Evolutionary conservation across 2,888 invertebrate genomes (phyloP), one percentile per base, ranked within the genome.

Genomic region (Pterostichus niger): DNA sequence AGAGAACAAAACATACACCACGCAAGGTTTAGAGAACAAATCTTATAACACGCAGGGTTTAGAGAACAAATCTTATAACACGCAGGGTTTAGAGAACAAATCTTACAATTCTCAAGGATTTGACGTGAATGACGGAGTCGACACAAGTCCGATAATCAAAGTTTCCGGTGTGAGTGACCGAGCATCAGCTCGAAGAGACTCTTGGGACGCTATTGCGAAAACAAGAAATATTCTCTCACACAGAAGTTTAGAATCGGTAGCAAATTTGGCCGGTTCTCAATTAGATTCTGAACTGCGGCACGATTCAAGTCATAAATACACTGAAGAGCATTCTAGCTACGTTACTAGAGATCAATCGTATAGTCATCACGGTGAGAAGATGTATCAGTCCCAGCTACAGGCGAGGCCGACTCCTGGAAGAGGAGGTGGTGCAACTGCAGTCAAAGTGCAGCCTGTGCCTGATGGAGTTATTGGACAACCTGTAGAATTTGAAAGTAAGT

Each of bases 401-500:
- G 17, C 31, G 4, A 81, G 49, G 15, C 15, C 86, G 68, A 84
- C 84, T 71, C 85, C 85, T 6, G 84, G 85, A 2, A 88, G 95
- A 90, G 94, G 93, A 7, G 96, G 94, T 89, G 97, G 98, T 90
- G 96, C 97, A 84, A 92, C 93, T 88, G 94, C 96, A 86, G 97
- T 99, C 88, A 93, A 94, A 89, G 96, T 99, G 79, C 96, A 96
- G 87, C 94, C 94, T 84, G 95, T 97, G 86, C 95, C 96, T 2
- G 95, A 96, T 91, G 98, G 98, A 85, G 92, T 95, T 75, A 93
- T 99, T 80, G 97, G 98, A 85, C 94, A 96, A 89, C 96, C 98
- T 79, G 97, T 98, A 78, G 97, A 98, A 90, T 99, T 99, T 91
- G 97, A 98, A 92, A 98, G 98, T 98, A 91, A 92, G 93, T 90